Base-by-base conservation (phyloP, 1,140 invertebrate genomes). In the Geopemphigus sp. region DNA sequence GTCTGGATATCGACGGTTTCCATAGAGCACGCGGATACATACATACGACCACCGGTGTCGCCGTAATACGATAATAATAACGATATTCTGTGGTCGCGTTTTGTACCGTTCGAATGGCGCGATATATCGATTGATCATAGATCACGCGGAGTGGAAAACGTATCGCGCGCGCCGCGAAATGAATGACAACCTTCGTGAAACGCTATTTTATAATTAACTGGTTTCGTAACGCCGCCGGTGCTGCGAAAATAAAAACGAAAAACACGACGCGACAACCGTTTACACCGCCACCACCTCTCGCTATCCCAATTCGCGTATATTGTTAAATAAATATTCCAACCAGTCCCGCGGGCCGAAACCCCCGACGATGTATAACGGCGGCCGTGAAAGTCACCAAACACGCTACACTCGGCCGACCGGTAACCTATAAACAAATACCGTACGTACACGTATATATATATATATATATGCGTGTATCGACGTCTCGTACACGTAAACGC, bases 131-230 rank as follows among this genome's bases (percentile, higher is more conserved):
- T 29, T 47, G 26, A 68, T 68, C 64, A 68, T 47, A 24, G 45
- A 68, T n/a, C n/a, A n/a, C n/a, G 47, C 39, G 39, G 6, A 11
- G n/a, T n/a, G n/a, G n/a, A 68, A 47, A 68, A 50, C 5, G 11
- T 8, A n/a, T 45, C 1, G 19, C n/a, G n/a, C 24, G 64, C 24
- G 24, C 45, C 39, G 24, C n/a, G n/a, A 50, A 39, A 68, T 22
- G 22, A 14, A 50, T 1, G 17, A 24, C 22, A 56, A 59, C 74
- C 74, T 78, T 78, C 74, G 47, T 63, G 50, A 63, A 47, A 59
- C 19, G 22, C 32, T 32, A 61, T 61, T 78, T 50, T n/a, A n/a
- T n/a, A 78, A 78, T 78, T 61, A 61, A 61, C 57, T 47, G 56
- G 74, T 78, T 59, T 61, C 15, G 57, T 61, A 78, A 78, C 14